Evolutionary conservation across 2,797 vertebrate genomes (phyloP), one percentile per base, ranked within the genome.

Genomic region (Crenichthys baileyi): DNA sequence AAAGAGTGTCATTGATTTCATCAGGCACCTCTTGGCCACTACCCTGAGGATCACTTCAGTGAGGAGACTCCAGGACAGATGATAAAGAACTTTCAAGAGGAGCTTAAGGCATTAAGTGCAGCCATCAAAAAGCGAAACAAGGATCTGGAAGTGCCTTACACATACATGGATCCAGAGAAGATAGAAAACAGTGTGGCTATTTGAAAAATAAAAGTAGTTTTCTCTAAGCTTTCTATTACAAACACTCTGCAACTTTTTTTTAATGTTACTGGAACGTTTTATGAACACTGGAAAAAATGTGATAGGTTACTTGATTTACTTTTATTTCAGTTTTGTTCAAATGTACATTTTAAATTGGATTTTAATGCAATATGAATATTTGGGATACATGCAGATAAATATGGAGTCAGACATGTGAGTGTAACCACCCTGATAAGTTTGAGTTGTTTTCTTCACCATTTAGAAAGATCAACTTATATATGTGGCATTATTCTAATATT

Each of bases 141-240:
- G 0, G 16, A 0, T 5, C 78, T 92, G 36, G 15, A 75, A 0
- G 4, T 90, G 20, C 86, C 89, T 0, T 92, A 93, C 80, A 89
- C 75, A 8, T 92, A 88, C 84, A 1, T 92, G 85, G 84, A 92
- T 76, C 93, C 92, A 74, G 7, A 0, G 0, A 8, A 1, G 7
- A 0, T 93, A 0, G 91, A 92, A 77, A 93, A 93, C 12, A 93
- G 92, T 65, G 89, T 92, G 50, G 80, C 88, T 29, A 79, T 93
- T 73, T 93, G 48, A 90, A 56, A 15, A 56, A 2, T 12, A 16
- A 6, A 8, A 44, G 15, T 3, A 48, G n/a, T 48, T n/a, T 63
- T 39, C 41, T 26, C 12, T 68, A 12, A 26, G 24, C 44, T 46
- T 46, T 46, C 41, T 46, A 26, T 46, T 26, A 29, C 11, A 39